These are phyloP conservation scores for Caloenas nicobarica DNA, from an alignment of 2,113 vertebrate species.

Conservation along the genomic window DNA sequence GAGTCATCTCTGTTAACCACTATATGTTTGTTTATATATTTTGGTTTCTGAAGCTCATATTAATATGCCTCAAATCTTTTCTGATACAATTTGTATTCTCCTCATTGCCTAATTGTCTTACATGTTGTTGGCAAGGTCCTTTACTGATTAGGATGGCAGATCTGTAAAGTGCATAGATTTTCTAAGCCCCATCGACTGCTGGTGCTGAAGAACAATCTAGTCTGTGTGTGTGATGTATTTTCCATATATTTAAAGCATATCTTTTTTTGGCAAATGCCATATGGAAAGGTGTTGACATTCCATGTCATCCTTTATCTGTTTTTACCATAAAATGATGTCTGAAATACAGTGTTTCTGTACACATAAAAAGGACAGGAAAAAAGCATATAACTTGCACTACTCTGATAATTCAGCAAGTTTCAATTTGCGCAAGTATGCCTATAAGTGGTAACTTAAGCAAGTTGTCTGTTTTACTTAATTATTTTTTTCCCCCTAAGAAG, in stretches of 20 bases:
- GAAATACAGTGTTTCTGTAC: not conserved
- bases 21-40: not conserved
- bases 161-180: not conserved
- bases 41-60: not conserved
- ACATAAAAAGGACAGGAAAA: not conserved
- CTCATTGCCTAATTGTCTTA: not conserved
- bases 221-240: not conserved
- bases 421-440: not conserved
- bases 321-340: not conserved
- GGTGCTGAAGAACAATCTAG: not conserved
- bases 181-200: not conserved
- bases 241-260: not conserved
- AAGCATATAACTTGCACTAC: not conserved
- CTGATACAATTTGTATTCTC: not conserved
- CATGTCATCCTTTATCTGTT: conserved; percentile 19
- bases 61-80: not conserved
- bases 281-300: conserved; percentile 12
- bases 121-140: not conserved
- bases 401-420: not conserved
- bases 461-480: not conserved
- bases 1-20: not conserved
- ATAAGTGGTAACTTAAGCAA: not conserved
- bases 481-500: not conserved
- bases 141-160: not conserved
- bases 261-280: conserved; percentile 15